Base-by-base conservation (phyloP, 2,113 vertebrate genomes). In the Pteruthius melanotis region DNA sequence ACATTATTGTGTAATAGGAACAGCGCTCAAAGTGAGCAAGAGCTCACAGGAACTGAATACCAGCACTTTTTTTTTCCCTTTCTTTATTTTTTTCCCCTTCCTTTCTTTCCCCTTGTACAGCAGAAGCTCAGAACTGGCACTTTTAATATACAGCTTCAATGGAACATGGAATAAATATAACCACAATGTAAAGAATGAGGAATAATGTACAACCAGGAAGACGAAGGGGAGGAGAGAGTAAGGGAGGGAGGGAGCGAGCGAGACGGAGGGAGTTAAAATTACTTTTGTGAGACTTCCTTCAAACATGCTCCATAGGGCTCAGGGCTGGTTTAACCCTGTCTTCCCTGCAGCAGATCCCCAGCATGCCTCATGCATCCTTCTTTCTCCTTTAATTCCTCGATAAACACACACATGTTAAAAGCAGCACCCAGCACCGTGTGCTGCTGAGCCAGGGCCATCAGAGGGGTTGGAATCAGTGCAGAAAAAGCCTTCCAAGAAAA, bases 1-100 rank as follows among this genome's bases (percentile, higher is more conserved):
- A 98, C 98, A 97, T 98, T 98, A 98, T 98, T 98, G 98, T 98
- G 98, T 98, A 98, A 98, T 98, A 98, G 97, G 97, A 98, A 97
- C 98, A 90, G 82, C 49, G 96, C 97, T 98, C 93, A 85, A 93
- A 94, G 97, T 94, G 97, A 98, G 97, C 97, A 96, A 97, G 96
- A 95, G 96, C 97, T 95, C 94, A 31, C 89, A 97, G 95, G 96
- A 97, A 96, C 97, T 95, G 92, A 95, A 96, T 90, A 84, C 94
- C 90, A 96, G 94, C 93, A 94, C 94, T 97, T 96, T 84, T 71
- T 90, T 78, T 0, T 39, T 13, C 28, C 70, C 30, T 20, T 30
- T 52, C 26, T 61, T 81, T 63, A 49, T 31, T 39, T 47, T 69
- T 28, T 4, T 1, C 60, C 23, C 60, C 21, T 64, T 82, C 76